A percentile compares a stretch with the other conserved stretches of the same genome.
These are phyloP conservation scores for Heliornis fulica DNA, from an alignment of 2,113 vertebrate genomes.

Conservation along the genomic window DNA sequence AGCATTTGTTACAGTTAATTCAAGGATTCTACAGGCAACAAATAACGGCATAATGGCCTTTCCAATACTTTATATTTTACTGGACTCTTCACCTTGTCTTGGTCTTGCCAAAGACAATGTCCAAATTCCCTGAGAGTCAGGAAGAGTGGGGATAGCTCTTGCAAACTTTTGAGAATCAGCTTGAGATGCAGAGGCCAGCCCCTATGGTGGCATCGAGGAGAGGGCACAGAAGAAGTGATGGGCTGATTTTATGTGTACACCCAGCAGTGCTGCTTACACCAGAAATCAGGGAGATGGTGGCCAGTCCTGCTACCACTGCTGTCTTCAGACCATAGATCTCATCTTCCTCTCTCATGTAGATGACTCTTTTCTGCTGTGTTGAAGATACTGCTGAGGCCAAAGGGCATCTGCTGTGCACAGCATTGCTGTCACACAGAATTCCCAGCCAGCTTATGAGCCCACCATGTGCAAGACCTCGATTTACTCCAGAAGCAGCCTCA, in stretches of 20 bases:
- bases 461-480: fast-evolving
- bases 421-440: neutral
- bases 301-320: fast-evolving
- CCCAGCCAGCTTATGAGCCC: neutral
- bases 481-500: neutral
- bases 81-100: neutral
- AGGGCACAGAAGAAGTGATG: neutral
- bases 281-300: neutral
- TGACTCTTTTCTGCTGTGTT: neutral
- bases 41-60: neutral
- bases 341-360: neutral
- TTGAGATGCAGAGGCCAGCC: neutral
- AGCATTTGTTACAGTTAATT: neutral
- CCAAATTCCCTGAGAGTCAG: neutral
- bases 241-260: neutral
- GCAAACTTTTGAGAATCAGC: neutral
- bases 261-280: neutral
- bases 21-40: neutral
- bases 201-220: neutral
- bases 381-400: neutral
- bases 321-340: neutral
- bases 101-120: neutral
- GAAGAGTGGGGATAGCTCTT: neutral
- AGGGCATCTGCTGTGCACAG: too few species aligned
- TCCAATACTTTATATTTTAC: neutral